Base-by-base conservation (phyloP, 2,113 vertebrate genomes). In the Petroica traversi region DNA sequence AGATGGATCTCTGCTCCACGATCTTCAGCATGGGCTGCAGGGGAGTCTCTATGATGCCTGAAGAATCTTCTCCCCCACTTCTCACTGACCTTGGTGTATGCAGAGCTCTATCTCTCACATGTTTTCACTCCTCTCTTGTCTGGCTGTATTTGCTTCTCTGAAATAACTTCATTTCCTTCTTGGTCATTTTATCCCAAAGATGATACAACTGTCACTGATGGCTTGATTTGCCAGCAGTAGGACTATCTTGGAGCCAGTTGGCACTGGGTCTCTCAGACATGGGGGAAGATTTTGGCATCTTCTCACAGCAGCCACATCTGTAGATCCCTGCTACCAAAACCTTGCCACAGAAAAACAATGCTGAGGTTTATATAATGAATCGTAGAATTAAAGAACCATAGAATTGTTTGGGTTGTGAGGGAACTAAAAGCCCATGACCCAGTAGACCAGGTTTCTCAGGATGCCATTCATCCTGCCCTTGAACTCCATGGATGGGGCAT, bases 191-290 rank as follows among this genome's bases (percentile, higher is more conserved):
- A 31, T 25, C 43, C 20, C 34, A 34, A 41, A 71, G 34, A 18
- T 26, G 17, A 19, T 40, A 31, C 11, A 48, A 12, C 9, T 7
- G 16, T 63, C 41, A 34, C 17, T 34, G 16, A 6, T 49, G 41
- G 25, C 13, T 63, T 0, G 0, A 29, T 31, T 79, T 41, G 34
- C 10, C 48, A 71, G 29, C 0, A 0, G 29, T 33, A 55, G 20
- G 25, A 25, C 48, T 62, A 2, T 51, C 33, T 59, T 36, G 36
- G 14, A 33, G 11, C 33, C 26, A 7, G 6, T 3, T 59, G 17
- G 45, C 22, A 36, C 19, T 43, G 38, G 18, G 14, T 59, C 52
- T 51, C 24, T 55, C 34, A 55, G 19, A 40, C 11, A 18, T 8
- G 19, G 8, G 15, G 8, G 29, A 69, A 62, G 11, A 8, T 48